Evolutionary conservation across 2,888 invertebrate species (phyloP), one percentile per base, ranked within the genome.

Genomic region (Aleiodes alternator): DNA sequence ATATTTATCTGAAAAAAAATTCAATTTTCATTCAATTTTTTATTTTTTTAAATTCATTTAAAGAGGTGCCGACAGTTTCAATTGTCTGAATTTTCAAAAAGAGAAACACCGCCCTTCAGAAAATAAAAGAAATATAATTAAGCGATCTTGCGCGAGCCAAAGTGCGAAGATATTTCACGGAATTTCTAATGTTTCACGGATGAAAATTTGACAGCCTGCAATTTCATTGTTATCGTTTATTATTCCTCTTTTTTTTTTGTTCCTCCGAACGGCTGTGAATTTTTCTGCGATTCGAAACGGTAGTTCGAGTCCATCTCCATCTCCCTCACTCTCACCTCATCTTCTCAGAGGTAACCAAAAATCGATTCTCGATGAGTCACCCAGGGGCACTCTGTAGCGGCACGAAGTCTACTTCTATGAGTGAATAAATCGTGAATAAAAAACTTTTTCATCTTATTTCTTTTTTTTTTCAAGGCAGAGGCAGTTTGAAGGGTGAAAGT

Each of bases 111-210:
- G 23, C 68, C 76, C 73, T 75, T 72, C 74, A 61, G 76, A 61
- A 75, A 66, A 68, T 9, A 74, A 76, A 73, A 76, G 77, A 77
- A 78, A 66, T 75, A 78, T 75, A 79, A 78, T 79, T 77, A 76
- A 73, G 71, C 57, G 55, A 78, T 79, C 76, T 68, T 78, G 75
- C 73, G 72, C 69, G 74, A 78, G 78, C 77, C 75, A 68, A 85
- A 83, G 87, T 84, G 84, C 82, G 82, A 87, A 86, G 84, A 86
- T 84, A 82, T 87, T 86, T 86, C 85, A 87, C 85, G 84, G 84
- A 84, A 84, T 85, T 75, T 68, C 31, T 53, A 48, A 78, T 57
- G 48, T 72, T 64, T 74, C 73, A 75, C 73, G 69, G 69, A 48
- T 72, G 57, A 75, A 78, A 73, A 71, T 77, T 78, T 23, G 51